Percentiles rank a stretch among this genome's conserved stretches.
These are phyloP conservation scores for Tetragonula clypearis DNA, from an alignment of 1,140 invertebrate genomes.

Conservation along the genomic window DNA sequence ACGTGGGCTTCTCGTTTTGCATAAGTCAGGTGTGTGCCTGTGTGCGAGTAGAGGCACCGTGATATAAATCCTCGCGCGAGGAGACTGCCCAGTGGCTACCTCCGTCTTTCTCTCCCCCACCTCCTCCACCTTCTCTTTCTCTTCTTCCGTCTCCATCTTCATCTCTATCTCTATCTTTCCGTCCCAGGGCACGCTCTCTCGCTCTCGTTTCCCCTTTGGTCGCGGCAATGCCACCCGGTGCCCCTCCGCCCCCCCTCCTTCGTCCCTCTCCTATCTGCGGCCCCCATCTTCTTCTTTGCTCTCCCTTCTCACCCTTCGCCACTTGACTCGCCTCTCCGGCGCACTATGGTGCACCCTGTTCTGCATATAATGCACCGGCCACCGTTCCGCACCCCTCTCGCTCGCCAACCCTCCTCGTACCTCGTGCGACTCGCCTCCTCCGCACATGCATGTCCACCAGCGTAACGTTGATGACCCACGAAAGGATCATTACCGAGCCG, in stretches of 20 bases:
- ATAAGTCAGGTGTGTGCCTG: conserved; percentile 79
- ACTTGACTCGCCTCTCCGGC: conserved; percentile 59
- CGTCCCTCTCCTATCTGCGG: conserved; percentile 31
- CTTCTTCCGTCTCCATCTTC: conserved; percentile 57
- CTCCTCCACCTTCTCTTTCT: conserved; percentile 36
- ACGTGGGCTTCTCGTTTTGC: conserved; percentile 74
- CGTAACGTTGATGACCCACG: conserved; percentile 75
- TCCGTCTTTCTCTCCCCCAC: conserved; percentile 31
- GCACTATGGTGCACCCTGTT: conserved; percentile 78
- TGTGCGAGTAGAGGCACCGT: conserved; percentile 76
- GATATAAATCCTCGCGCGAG: conserved; percentile 80
- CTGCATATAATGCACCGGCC: conserved; percentile 81
- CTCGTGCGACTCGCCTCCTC: conserved; percentile 40
- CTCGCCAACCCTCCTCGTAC: conserved; percentile 8
- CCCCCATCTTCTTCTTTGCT: conserved; percentile 53
- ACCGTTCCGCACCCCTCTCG: conserved; percentile 58
- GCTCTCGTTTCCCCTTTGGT: conserved; percentile 58
- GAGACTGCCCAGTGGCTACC: conserved; percentile 75
- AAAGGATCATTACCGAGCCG: conserved; percentile 74
- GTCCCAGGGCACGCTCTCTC: conserved; percentile 33
- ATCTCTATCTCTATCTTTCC: conserved; percentile 53
- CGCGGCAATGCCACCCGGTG: conserved; percentile 40
- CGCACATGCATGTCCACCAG: conserved; percentile 44
- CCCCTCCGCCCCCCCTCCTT: conserved; percentile 16
- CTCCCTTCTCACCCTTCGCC: conserved; percentile 39